Evolutionary conservation across 2,113 vertebrate species (phyloP), one percentile per base, ranked within the genome.

Genomic region (Pipra filicauda): DNA sequence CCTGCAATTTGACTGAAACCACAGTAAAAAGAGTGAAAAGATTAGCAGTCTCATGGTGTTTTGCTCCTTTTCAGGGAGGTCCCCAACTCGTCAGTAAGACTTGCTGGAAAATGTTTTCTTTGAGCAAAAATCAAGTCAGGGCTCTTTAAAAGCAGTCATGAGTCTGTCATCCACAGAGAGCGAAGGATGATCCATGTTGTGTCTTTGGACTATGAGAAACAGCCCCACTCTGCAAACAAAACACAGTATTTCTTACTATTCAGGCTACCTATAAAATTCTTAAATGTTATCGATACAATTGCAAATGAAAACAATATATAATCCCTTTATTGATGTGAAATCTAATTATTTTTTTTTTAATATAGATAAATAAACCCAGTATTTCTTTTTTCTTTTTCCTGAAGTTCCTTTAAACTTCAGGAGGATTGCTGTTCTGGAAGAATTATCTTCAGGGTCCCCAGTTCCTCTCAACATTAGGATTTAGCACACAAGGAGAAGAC

Each of bases 301-400:
- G 8, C 22, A 71, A 61, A 41, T 8, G 2, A 46, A 89, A 74
- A 9, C 14, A 41, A 13, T 7, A 28, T 8, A 35, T 70, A 62
- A 24, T n/a, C 3, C 14, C 4, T 8, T 72, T 30, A 52, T 9
- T n/a, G 12, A 1, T n/a, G 37, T 39, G 16, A 66, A 84, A 61
- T 15, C 14, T 24, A 12, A 61, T 13, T n/a, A n/a, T 24, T 19
- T 2, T 19, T 21, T 21, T 67, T 51, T 20, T 2, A 27, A 70
- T 8, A 30, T 12, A 84, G 54, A 83, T 41, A 81, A 61, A 65
- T 20, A 37, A 30, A 67, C 11, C 1, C 1, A 4, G 2, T 4
- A 2, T 43, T 71, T 44, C 0, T 39, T 5, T 24, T 28, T n/a
- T 16, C 3, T 49, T 23, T 7, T 1, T 6, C 12, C 21, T 41